These are phyloP conservation scores for Sympetrum striolatum DNA, from an alignment of 2,888 invertebrate genomes.

Conservation along the genomic window DNA sequence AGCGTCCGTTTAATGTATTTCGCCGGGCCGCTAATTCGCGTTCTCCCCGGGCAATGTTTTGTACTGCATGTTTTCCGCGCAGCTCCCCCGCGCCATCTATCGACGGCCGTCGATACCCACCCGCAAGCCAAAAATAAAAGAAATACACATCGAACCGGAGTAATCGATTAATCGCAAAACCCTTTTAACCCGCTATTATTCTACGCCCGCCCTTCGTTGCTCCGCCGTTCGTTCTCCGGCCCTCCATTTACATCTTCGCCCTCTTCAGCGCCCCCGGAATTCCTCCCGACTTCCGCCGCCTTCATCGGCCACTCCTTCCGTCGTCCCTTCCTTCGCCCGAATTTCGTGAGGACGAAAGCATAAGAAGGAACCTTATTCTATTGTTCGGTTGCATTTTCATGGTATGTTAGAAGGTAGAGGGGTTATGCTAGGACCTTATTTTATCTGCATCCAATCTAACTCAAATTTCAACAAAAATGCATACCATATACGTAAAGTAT, in stretches of 20 bases:
- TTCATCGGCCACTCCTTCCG: background rate
- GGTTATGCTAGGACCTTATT: too few species aligned
- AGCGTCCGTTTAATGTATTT: background rate
- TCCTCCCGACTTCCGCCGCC: background rate
- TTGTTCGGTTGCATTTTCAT: too few species aligned
- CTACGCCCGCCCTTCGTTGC: background rate
- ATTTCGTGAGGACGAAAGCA: too few species aligned
- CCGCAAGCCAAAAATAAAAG: background rate
- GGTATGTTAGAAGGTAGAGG: too few species aligned
- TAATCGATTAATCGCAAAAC: background rate
- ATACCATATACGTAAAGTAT: too few species aligned
- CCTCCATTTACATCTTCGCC: background rate
- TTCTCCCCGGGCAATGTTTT: background rate
- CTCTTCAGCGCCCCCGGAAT: too few species aligned
- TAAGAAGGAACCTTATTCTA: too few species aligned
- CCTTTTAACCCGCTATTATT: background rate
- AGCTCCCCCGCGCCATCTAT: background rate
- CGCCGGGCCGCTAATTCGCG: background rate
- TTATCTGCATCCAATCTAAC: too few species aligned
- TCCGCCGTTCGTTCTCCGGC: background rate
- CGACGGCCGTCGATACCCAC: background rate
- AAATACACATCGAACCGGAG: background rate
- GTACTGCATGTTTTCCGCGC: background rate
- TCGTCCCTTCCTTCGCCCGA: too few species aligned
- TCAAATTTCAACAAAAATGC: too few species aligned